Evolutionary conservation across 2,888 invertebrate species (phyloP).

Genomic region (Melangyna quadrimaculata): DNA sequence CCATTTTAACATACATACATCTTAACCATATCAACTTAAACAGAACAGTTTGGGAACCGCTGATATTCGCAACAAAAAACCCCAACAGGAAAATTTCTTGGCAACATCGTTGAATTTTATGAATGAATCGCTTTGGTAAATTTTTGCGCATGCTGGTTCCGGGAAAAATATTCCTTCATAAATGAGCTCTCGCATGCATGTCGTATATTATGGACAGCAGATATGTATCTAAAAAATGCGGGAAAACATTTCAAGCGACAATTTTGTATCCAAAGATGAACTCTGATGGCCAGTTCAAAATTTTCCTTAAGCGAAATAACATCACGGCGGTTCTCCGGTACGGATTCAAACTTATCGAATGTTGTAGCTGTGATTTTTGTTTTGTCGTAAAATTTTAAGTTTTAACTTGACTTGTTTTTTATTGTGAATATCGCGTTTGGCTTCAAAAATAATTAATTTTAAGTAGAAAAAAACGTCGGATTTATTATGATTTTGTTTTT

Average conservation of each 20-base stretch:
- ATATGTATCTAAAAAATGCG: conserved; percentile 16
- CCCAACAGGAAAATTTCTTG: not conserved
- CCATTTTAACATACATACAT: not conserved
- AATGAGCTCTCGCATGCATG: not conserved
- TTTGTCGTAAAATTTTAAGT: not conserved
- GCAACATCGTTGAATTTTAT: conserved; percentile 2
- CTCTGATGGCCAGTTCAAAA: not conserved
- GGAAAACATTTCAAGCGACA: conserved; percentile 10
- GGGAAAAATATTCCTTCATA: not conserved
- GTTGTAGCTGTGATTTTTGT: not conserved
- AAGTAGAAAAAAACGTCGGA: not conserved
- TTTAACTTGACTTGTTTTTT: not conserved
- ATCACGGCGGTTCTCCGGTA: not conserved
- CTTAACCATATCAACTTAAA: not conserved
- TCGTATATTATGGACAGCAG: not conserved
- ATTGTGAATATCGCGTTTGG: not conserved
- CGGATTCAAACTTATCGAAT: not conserved
- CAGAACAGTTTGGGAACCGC: not conserved
- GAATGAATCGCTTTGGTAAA: conserved; percentile 9
- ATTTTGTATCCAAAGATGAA: not conserved
- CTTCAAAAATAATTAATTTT: not conserved
- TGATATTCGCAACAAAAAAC: not conserved
- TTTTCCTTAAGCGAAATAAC: not conserved
- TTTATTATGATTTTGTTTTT: not conserved
- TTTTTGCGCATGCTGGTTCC: conserved; percentile 11